Evolutionary conservation across 2,888 invertebrate genomes (phyloP), one percentile per base, ranked within the genome.

Genomic region (Laspeyria flexula): DNA sequence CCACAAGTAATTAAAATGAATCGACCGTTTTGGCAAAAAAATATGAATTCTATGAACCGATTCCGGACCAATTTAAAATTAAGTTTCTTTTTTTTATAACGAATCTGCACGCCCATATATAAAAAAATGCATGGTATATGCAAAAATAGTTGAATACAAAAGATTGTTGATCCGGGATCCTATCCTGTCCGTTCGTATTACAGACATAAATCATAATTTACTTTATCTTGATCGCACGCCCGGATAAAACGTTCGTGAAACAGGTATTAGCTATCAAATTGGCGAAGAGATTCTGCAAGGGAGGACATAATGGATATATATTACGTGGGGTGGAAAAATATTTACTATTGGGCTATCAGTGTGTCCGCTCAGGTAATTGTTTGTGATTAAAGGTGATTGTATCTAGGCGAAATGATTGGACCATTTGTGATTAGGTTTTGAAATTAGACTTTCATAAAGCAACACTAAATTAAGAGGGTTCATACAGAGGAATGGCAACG

Each of bases 151-250:
- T 25, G 30, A 40, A 27, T 40, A 15, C 2, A 23, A 21, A 35
- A 41, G 33, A 15, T 34, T 34, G 27, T 37, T 7, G 31, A 38
- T 43, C 31, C 48, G 42, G 42, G 43, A 46, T 41, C 49, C 42
- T 43, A 25, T 25, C 25, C 7, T 25, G 37, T 46, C 44, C 31
- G 43, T 43, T 27, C 49, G 30, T 56, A 53, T 50, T 54, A 50
- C 52, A 44, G 37, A 49, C 42, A 67, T 67, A 66, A 57, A 67
- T 70, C 67, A 70, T 67, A 67, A 67, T 67, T 67, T 67, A 55
- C 55, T 53, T 33, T 47, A 62, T 70, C 60, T 67, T 53, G 56
- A 66, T 70, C 54, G 67, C 33, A 39, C 29, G 43, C 51, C 33
- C 44, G 56, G 58, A 63, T 67, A 66, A 66, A 66, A 69, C 56